Evolutionary conservation across 2,797 vertebrate species (phyloP).

Genomic region (Rhinella marina): DNA sequence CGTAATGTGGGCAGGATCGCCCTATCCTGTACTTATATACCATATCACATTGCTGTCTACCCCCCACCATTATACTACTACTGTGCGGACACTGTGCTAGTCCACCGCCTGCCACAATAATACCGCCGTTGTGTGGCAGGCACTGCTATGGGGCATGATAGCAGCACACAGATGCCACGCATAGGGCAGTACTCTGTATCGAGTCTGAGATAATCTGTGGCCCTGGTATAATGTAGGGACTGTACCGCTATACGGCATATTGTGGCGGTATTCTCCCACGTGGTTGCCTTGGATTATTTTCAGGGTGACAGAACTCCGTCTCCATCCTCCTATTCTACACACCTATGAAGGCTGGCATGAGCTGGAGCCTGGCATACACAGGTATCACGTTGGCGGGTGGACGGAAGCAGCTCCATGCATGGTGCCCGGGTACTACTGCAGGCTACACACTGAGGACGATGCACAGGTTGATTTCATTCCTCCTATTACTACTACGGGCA

Average conservation of each 20-base stretch:
- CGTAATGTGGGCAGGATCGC: too few species aligned
- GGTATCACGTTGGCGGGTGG: neutral
- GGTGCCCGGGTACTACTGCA: neutral
- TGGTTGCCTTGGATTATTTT: neutral
- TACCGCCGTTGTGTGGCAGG: neutral
- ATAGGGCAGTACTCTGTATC: neutral
- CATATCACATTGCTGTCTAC: too few species aligned
- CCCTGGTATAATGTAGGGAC: neutral
- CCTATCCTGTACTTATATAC: too few species aligned
- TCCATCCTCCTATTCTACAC: neutral
- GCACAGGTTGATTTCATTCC: neutral
- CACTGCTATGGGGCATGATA: neutral
- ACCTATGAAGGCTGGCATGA: neutral
- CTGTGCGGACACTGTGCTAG: neutral
- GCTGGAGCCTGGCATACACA: neutral
- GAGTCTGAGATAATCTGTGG: neutral
- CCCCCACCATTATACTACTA: neutral
- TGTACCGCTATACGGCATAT: neutral
- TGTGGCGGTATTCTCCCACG: neutral
- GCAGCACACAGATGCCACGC: neutral
- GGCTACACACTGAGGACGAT: neutral
- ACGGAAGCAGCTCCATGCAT: conserved; percentile 9
- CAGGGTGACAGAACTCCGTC: too few species aligned
- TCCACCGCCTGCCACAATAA: neutral
- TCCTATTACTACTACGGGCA: conserved; percentile 11